Conservation (phyloP, 2,113 vertebrate genomes). For the Callionymus lyra region DNA sequence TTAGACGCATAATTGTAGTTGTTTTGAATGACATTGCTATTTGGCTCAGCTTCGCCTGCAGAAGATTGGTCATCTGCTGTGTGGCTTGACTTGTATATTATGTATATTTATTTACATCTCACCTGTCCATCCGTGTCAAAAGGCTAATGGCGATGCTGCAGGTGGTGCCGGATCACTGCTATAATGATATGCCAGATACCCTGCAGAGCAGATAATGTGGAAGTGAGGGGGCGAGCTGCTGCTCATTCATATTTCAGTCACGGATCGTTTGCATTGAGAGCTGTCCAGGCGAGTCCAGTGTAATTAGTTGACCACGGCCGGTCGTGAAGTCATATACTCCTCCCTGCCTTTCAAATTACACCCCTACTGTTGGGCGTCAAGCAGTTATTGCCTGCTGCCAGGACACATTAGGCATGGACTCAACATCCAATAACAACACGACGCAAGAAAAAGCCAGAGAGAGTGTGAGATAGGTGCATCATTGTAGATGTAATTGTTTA, state of each 20-base stretch:
- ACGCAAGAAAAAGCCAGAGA: conserved; percentile 27
- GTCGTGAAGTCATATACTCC: conserved; percentile 55
- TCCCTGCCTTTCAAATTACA: conserved; percentile 56
- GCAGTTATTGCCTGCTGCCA: conserved; percentile 52
- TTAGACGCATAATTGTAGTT: too few species aligned
- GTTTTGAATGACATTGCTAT: too few species aligned
- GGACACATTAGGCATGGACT: conserved; percentile 55
- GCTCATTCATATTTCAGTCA: conserved; percentile 61
- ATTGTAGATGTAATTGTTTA: too few species aligned
- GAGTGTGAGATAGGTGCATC: too few species aligned
- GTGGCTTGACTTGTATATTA: too few species aligned
- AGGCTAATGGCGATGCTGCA: conserved; percentile 45
- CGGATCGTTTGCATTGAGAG: conserved; percentile 43
- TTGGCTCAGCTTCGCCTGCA: too few species aligned
- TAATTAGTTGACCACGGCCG: conserved; percentile 64
- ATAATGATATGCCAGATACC: conserved; percentile 48
- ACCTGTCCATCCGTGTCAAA: conserved; percentile 39
- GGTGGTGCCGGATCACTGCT: conserved; percentile 43
- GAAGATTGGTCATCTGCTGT: too few species aligned
- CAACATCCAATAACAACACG: conserved; percentile 47
- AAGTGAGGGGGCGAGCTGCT: conserved; percentile 36
- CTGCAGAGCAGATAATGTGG: conserved; percentile 33
- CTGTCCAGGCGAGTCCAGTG: conserved; percentile 45
- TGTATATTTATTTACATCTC: conserved; percentile 49
- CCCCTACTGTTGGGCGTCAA: conserved; percentile 54